Conservation (phyloP, 2,888 invertebrate species). For the Brachylomia viminalis region DNA sequence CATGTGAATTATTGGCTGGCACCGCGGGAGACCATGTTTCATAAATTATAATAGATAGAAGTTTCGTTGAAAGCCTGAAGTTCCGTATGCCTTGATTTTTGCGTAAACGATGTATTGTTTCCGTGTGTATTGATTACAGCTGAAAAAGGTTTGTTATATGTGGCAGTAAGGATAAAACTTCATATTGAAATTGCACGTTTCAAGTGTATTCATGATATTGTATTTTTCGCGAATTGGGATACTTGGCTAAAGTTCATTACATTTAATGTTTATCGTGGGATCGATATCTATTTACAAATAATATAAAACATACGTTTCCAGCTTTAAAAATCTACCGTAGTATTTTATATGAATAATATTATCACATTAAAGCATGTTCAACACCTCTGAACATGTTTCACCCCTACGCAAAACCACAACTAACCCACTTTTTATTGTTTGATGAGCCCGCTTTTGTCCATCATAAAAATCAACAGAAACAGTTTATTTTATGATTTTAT, state of each 20-base stretch:
- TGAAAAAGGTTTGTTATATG: neutral
- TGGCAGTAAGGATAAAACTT: too few relatives aligned
- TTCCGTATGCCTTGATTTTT: conserved; percentile 23
- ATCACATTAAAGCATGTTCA: conserved; percentile 8
- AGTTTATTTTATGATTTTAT: conserved; percentile 21
- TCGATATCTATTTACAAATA: too few relatives aligned
- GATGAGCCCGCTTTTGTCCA: neutral
- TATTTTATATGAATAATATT: conserved; percentile 4
- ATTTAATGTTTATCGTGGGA: too few relatives aligned
- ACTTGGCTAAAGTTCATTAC: too few relatives aligned
- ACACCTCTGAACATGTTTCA: conserved; percentile 23
- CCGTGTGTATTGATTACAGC: neutral
- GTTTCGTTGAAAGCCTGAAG: conserved; percentile 25
- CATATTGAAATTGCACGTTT: too few relatives aligned
- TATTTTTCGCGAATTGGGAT: too few relatives aligned
- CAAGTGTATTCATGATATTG: too few relatives aligned
- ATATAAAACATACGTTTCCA: neutral
- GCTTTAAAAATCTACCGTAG: neutral
- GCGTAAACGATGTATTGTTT: neutral
- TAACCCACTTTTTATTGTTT: neutral
- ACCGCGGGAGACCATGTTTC: conserved; percentile 49
- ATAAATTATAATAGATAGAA: conserved; percentile 32
- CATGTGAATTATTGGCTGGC: conserved; percentile 54
- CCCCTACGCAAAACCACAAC: conserved; percentile 29
- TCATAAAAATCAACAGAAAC: conserved; percentile 16